Conservation (phyloP, 2,113 vertebrate species). For the Fulmarus glacialis region DNA sequence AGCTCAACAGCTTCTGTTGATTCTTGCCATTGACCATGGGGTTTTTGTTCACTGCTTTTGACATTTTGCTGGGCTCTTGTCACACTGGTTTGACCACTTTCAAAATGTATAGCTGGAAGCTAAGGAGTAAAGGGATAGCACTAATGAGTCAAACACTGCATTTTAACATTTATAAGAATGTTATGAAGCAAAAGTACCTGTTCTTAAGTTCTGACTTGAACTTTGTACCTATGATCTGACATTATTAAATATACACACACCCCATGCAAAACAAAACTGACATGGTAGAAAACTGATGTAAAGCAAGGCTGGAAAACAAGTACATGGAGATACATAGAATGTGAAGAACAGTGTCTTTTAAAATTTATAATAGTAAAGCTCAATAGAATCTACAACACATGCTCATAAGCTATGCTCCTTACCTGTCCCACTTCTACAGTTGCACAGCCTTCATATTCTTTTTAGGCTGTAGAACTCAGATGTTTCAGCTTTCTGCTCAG, state of each 20-base stretch:
- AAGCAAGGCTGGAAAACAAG: background rate
- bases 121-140: constrained; percentile 55
- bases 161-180: background rate
- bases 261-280: background rate
- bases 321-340: background rate
- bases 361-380: background rate
- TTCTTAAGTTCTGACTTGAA: background rate
- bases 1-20: constrained; percentile 81
- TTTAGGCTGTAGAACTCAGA: background rate
- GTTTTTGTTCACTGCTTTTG: constrained; percentile 48
- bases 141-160: background rate
- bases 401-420: background rate
- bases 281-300: background rate
- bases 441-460: background rate
- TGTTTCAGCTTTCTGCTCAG: background rate
- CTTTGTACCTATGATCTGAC: background rate
- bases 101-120: constrained; percentile 74
- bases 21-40: constrained; percentile 56
- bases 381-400: background rate
- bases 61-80: constrained; percentile 53
- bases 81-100: constrained; percentile 60
- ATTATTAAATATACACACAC: background rate
- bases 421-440: background rate
- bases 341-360: background rate
- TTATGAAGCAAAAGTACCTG: background rate